Evolutionary conservation across 2,888 invertebrate genomes (phyloP), one percentile per base, ranked within the genome.

Genomic region (Glaucopsyche alexis): DNA sequence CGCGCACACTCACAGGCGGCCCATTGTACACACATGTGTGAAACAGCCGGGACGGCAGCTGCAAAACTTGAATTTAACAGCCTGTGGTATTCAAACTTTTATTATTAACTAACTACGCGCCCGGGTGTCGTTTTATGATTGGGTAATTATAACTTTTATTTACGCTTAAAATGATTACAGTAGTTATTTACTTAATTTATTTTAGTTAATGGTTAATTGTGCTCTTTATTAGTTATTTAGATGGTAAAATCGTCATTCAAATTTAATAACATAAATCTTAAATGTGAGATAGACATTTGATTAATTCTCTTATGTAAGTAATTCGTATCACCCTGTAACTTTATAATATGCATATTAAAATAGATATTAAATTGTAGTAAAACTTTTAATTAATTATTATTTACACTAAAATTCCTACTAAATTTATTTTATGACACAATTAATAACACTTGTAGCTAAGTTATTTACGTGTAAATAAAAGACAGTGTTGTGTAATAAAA

Each of bases 1-100:
- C 70, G 73, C 74, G 71, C 64, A 75, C 74, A 77, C 76, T 78
- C 80, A 79, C 71, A 74, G 74, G 69, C 66, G 74, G 73, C 72
- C 73, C 75, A 77, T 72, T 72, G 76, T 80, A 79, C 79, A 81
- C 79, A 81, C 77, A 77, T 79, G 77, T 80, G 79, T 82, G 81
- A 81, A 81, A 81, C 81, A 83, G 82, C 84, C 85, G 81, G 77
- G 85, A 83, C 85, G 88, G 87, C 92, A 92, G 92, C 92, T 93
- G 92, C 92, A 87, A 81, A 89, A 89, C 87, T 89, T 84, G 89
- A 86, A 89, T 87, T 82, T 52, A 66, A 72, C 84, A 71, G 85
- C 76, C 85, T 81, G 81, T 74, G 90, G 81, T 79, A 84, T 87
- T 85, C 91, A 93, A 93, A 91, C 84, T 89, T 87, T 87, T 82